Base-by-base conservation (phyloP, 2,888 invertebrate species). In the Orgyia antiqua region DNA sequence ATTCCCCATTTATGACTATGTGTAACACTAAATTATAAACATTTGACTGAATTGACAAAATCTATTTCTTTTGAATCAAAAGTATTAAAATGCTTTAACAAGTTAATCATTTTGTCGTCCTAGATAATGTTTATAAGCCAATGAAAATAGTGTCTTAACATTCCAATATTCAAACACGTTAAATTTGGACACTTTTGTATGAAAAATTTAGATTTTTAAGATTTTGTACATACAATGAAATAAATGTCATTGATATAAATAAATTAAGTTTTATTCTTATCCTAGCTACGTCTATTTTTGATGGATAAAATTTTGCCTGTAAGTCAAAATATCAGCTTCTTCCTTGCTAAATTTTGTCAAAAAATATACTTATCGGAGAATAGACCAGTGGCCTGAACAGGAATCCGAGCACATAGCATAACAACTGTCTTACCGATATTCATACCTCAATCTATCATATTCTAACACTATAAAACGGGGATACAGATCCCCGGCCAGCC, bases 181-280 rank as follows among this genome's bases (percentile, higher is more conserved):
- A 75, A 72, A 79, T 79, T 83, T 84, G 78, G 80, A 83, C 82
- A 86, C 82, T 84, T 86, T 84, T 84, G 80, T 86, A 84, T 71
- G 77, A 74, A 61, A 79, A 52, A 61, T 68, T 67, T 83, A 84
- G 79, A 76, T 80, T 74, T 82, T 38, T 83, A 83, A 84, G 86
- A 74, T 86, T 86, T 86, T 86, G 86, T 86, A 86, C 83, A 86
- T 86, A 86, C 75, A 79, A 82, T 78, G 72, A 82, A 82, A 84
- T 84, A 86, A 84, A 84, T 86, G 84, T 82, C 82, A 83, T 83
- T 84, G 77, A 78, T 70, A 74, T 71, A 76, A 67, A 67, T 40
- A 36, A 51, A 47, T 66, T 25, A 28, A 31, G 32, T 36, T 45
- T 40, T 28, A 36, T 20, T 29, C 12, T 32, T 27, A 23, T 2